Conservation (phyloP, 2,113 vertebrate genomes). For the Corythoichthys intestinalis region DNA sequence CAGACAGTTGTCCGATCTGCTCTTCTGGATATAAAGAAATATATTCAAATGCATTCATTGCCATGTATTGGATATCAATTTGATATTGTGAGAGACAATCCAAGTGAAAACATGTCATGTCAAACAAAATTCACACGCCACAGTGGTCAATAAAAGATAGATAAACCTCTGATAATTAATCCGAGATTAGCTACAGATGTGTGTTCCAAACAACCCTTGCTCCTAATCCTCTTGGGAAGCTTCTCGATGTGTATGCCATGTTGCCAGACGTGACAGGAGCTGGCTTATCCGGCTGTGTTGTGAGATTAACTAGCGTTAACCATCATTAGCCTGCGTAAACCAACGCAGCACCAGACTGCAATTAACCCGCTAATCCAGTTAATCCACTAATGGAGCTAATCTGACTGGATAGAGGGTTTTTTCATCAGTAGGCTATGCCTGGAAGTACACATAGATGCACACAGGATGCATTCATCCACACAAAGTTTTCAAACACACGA, state of each 20-base stretch:
- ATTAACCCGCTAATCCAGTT: constrained; percentile 71
- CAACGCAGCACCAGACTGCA: constrained; percentile 67
- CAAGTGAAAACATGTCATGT: constrained; percentile 4
- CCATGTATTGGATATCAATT: not conserved
- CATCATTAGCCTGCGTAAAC: constrained; percentile 63
- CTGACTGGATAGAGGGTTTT: constrained; percentile 55
- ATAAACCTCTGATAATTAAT: constrained; percentile 8
- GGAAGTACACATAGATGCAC: constrained; percentile 35
- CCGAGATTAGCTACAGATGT: constrained; percentile 28
- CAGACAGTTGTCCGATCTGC: too few species aligned
- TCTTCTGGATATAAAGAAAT: too few species aligned
- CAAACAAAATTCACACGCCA: constrained; percentile 3
- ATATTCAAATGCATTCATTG: not conserved
- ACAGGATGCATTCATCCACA: constrained; percentile 25
- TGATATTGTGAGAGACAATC: not conserved
- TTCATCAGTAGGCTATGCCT: constrained; percentile 48
- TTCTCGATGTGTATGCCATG: constrained; percentile 64
- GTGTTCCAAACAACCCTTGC: constrained; percentile 37
- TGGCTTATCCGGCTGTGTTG: constrained; percentile 61
- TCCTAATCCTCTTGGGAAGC: constrained; percentile 72
- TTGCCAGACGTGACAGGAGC: constrained; percentile 62
- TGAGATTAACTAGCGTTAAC: constrained; percentile 67
- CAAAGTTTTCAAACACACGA: not conserved
- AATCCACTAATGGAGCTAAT: constrained; percentile 73
- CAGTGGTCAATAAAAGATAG: constrained; percentile 14